Conservation (phyloP, 2,797 vertebrate species). For the Pelochelys cantorii region DNA sequence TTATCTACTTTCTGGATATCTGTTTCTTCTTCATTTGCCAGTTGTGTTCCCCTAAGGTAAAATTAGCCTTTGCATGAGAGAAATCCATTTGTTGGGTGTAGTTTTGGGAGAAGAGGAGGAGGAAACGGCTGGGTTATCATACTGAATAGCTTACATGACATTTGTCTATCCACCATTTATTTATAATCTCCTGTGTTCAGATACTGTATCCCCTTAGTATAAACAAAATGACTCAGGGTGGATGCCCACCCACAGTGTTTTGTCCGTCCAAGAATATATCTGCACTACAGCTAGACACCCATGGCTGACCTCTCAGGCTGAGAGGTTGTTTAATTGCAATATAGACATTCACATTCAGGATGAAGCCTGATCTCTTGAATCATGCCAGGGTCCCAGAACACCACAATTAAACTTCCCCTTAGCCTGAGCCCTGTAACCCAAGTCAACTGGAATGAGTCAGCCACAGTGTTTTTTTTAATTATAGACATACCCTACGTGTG, state of each 20-base stretch:
- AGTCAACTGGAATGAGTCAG: background rate
- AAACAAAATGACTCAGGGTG: background rate
- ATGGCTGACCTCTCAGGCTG: background rate
- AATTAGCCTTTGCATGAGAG: background rate
- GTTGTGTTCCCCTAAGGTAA: background rate
- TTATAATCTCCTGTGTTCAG: background rate
- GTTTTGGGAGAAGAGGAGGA: background rate
- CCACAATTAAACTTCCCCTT: background rate
- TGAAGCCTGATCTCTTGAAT: too few species aligned
- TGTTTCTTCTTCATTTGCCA: background rate
- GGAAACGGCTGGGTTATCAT: background rate
- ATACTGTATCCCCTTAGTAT: background rate
- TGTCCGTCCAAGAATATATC: background rate
- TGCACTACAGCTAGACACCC: background rate
- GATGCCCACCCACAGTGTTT: background rate
- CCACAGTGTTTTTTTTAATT: background rate
- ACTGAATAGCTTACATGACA: background rate
- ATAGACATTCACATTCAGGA: too few species aligned
- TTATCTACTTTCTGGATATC: background rate
- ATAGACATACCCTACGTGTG: background rate
- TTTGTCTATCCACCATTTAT: background rate
- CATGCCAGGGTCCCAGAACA: too few species aligned
- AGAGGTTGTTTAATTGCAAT: background rate
- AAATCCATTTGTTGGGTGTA: background rate
- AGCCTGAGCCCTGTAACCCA: background rate